phyloP scores from a whole-genome alignment of 2,888 invertebrate genomes.

The Dioctria linearis region DNA sequence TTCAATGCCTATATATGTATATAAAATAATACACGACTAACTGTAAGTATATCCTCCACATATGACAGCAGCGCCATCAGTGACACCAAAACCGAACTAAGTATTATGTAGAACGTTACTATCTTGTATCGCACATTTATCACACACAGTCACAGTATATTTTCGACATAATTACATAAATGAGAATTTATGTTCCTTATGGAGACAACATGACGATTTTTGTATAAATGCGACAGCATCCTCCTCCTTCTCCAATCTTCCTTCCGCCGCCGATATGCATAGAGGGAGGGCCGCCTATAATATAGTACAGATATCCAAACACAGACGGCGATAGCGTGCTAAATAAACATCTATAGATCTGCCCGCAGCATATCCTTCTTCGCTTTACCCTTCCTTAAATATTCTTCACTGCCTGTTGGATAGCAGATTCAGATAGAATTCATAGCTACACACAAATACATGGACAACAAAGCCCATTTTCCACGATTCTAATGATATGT shows the following conservation, averaged over 20 bases:
- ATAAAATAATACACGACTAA: too few species aligned
- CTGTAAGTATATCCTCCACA: background rate
- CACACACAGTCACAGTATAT: conserved; percentile 40
- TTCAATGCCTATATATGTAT: background rate
- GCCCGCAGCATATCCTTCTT: background rate
- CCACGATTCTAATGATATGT: too few species aligned
- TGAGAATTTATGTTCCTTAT: conserved; percentile 57
- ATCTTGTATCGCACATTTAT: conserved; percentile 29
- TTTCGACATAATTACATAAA: conserved; percentile 56
- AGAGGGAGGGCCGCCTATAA: background rate
- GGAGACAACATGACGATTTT: conserved; percentile 57
- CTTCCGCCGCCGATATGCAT: background rate
- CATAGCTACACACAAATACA: too few species aligned
- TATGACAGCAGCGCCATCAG: background rate
- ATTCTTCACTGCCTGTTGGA: too few species aligned
- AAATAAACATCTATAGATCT: background rate
- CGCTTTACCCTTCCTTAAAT: too few species aligned
- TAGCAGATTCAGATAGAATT: too few species aligned
- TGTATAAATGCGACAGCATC: conserved; percentile 8
- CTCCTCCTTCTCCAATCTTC: background rate
- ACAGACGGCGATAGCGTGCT: background rate
- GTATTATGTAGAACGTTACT: background rate
- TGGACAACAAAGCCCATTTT: too few species aligned
- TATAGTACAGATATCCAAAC: background rate
- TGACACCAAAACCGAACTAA: conserved; percentile 9